A percentile compares a stretch with the other conserved stretches of the same genome.
Evolutionary conservation across 2,797 vertebrate genomes (phyloP).

Genomic region (Coilia nasus): DNA sequence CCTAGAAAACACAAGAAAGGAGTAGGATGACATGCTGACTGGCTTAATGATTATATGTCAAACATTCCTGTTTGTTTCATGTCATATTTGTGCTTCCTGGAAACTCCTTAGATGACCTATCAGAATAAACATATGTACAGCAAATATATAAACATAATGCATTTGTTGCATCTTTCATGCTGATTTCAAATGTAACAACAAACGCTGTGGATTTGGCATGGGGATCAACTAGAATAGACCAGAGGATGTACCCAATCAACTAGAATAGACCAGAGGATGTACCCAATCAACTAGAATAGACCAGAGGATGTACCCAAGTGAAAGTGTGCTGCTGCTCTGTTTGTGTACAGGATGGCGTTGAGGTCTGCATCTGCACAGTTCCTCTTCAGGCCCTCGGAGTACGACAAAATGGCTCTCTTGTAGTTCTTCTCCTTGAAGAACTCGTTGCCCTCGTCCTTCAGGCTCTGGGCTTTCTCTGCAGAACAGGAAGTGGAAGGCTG

Average conservation of each 20-base stretch:
- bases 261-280: too few species aligned
- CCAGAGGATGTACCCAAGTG: slow-evolving; percentile 75
- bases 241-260: too few species aligned
- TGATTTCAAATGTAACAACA: too few species aligned
- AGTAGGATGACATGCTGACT: not conserved
- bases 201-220: too few species aligned
- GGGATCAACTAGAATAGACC: too few species aligned
- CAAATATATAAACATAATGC: too few species aligned
- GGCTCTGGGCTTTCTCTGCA: slow-evolving; percentile 82
- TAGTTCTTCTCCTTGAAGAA: slow-evolving; percentile 94
- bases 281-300: too few species aligned
- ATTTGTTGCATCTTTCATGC: too few species aligned
- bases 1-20: slow-evolving; percentile 69
- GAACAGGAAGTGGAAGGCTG: not conserved
- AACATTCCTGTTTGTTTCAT: too few species aligned
- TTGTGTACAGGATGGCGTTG: slow-evolving; percentile 80
- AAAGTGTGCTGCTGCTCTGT: slow-evolving; percentile 90
- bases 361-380: slow-evolving; percentile 79
- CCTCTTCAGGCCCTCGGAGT: slow-evolving; percentile 85
- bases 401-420: slow-evolving; percentile 79
- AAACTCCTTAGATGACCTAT: too few species aligned
- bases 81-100: too few species aligned
- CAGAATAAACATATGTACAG: too few species aligned
- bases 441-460: slow-evolving; percentile 90
- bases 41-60: not conserved